phyloP scores from a whole-genome alignment of 2,113 vertebrate genomes.

The Chaetodon auriga region DNA sequence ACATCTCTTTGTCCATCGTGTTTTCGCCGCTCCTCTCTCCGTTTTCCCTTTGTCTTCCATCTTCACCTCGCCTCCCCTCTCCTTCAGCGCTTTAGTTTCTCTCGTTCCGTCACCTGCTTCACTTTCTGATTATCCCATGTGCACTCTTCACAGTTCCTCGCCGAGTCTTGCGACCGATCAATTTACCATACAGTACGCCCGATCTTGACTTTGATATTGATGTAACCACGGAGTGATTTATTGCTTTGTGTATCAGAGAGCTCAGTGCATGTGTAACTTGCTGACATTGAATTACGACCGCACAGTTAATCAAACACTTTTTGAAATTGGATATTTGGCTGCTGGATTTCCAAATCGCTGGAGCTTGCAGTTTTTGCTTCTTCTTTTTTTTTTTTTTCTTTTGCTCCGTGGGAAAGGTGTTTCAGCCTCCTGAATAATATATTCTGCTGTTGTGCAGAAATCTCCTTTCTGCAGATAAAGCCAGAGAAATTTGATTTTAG shows the following conservation, averaged over 20 bases:
- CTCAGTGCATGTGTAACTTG: slow-evolving; percentile 40
- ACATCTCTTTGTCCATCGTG: slow-evolving; percentile 5
- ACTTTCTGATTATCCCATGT: slow-evolving; percentile 27
- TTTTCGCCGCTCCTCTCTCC: slow-evolving; percentile 19
- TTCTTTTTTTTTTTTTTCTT: slow-evolving; percentile 6
- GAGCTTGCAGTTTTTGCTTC: slow-evolving; percentile 55
- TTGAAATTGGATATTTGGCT: slow-evolving; percentile 66
- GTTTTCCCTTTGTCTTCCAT: slow-evolving; percentile 41
- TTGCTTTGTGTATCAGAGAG: slow-evolving; percentile 49
- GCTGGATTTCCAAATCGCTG: slow-evolving; percentile 61
- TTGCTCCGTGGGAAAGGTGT: slow-evolving; percentile 40
- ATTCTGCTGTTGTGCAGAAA: slow-evolving; percentile 53
- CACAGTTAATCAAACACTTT: slow-evolving; percentile 66
- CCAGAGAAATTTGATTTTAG: slow-evolving; percentile 16
- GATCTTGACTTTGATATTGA: slow-evolving; percentile 57
- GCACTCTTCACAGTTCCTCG: slow-evolving; percentile 7
- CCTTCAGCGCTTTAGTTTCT: slow-evolving; percentile 3
- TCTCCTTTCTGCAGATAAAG: slow-evolving; percentile 28
- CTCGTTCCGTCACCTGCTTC: slow-evolving; percentile 23
- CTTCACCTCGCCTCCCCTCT: slow-evolving; percentile 18
- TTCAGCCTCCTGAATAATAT: slow-evolving; percentile 59
- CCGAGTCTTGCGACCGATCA: slow-evolving; percentile 47
- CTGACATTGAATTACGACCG: slow-evolving; percentile 63
- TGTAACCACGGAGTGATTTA: slow-evolving; percentile 59
- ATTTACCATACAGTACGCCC: slow-evolving; percentile 39